These are phyloP conservation scores for Saccostrea glomerata DNA, from an alignment of 1,140 invertebrate genomes.

Conservation along the genomic window DNA sequence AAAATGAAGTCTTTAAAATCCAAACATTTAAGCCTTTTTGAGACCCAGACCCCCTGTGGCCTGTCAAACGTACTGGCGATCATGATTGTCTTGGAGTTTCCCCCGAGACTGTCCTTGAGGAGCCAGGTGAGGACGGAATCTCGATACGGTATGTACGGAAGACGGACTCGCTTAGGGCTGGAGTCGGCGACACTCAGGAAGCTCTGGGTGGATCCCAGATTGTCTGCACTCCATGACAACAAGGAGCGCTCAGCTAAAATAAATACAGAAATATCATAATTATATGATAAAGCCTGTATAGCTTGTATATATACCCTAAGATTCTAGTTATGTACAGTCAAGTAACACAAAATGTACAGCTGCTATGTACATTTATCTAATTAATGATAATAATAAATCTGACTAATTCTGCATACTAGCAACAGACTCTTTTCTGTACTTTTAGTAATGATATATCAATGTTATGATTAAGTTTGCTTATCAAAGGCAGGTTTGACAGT, in stretches of 20 bases:
- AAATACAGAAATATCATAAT: not conserved
- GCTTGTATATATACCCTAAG: too few species aligned
- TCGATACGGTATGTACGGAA: slow-evolving; percentile 90
- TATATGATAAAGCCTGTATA: too few species aligned
- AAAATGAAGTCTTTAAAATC: not conserved
- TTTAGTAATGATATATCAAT: too few species aligned
- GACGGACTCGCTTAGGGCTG: slow-evolving; percentile 58
- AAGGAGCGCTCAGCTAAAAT: slow-evolving; percentile 71
- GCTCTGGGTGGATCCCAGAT: slow-evolving; percentile 65
- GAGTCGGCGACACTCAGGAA: slow-evolving; percentile 56
- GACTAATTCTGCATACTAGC: too few species aligned
- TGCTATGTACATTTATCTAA: too few species aligned
- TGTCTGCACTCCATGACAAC: slow-evolving; percentile 67
- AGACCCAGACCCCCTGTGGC: not conserved
- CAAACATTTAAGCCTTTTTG: not conserved
- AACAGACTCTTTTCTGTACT: too few species aligned
- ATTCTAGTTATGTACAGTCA: too few species aligned
- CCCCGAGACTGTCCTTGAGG: slow-evolving; percentile 93
- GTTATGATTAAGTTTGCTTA: too few species aligned
- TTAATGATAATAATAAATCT: too few species aligned
- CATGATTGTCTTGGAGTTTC: slow-evolving; percentile 97
- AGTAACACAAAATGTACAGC: too few species aligned
- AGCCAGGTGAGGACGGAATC: slow-evolving; percentile 96
- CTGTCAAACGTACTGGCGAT: slow-evolving; percentile 84
- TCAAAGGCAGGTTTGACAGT: too few species aligned